phyloP scores from a whole-genome alignment of 2,113 vertebrate species.

The Callospermophilus lateralis region DNA sequence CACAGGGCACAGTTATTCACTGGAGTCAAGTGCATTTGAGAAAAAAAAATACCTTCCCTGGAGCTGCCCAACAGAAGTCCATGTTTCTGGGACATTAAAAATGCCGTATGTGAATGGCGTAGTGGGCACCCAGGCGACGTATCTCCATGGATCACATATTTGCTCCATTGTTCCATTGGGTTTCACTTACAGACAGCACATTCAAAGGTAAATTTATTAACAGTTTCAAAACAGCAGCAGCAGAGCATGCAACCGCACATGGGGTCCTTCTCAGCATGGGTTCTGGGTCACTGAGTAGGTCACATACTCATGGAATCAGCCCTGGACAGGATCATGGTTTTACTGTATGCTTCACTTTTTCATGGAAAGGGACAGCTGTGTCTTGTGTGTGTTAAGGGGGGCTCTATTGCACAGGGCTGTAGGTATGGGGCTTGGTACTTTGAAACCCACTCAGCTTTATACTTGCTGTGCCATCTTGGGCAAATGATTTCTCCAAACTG shows the following conservation, averaged over 20 bases:
- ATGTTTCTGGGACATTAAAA: neutral
- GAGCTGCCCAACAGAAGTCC: neutral
- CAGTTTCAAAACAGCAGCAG: neutral
- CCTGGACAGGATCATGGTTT: neutral
- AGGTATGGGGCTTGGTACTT: neutral
- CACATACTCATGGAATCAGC: neutral
- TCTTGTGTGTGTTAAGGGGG: neutral
- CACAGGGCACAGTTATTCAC: neutral
- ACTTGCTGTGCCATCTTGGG: neutral
- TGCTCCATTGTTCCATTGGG: neutral
- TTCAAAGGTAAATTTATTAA: neutral
- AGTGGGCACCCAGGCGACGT: rapidly evolving
- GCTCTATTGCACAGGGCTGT: neutral
- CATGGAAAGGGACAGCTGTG: neutral
- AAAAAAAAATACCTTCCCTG: too few species aligned
- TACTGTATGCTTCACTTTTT: neutral
- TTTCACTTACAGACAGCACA: neutral
- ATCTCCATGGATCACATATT: rapidly evolving
- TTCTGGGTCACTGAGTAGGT: neutral
- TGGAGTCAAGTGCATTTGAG: neutral
- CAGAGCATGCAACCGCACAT: neutral
- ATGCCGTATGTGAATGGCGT: neutral
- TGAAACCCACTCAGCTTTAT: neutral
- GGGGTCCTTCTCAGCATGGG: neutral
- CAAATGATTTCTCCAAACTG: neutral